Base-by-base conservation (phyloP, 2,113 vertebrate species). In the Lepidothrix coronata region DNA sequence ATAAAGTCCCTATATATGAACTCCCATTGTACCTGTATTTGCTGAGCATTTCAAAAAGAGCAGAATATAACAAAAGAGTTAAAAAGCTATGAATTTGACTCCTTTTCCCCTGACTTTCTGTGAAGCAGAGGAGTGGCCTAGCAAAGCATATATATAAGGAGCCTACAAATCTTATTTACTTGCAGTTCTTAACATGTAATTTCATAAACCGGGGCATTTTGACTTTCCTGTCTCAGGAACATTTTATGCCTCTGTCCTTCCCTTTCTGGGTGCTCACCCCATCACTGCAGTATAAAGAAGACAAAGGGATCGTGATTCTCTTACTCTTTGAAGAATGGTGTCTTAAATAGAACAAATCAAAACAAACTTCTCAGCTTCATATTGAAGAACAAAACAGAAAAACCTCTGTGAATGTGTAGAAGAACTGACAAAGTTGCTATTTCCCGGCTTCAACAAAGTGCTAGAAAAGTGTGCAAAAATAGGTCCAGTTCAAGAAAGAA, bases 401-500 rank as follows among this genome's bases (percentile, higher is more conserved):
- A 94, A 27, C 43, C 67, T 86, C 62, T 6, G 25, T 37, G 41
- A 70, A 25, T 72, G 20, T 41, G 58, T 68, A 74, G 63, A 92
- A 87, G n/a, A 92, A 82, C 17, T 46, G 65, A 85, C 8, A 55
- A 85, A 81, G 91, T 59, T 92, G 63, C 35, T 85, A 75, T 80
- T 95, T 96, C 92, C 91, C 7, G 3, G 73, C 31, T 88, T 83
- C 89, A 95, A 88, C 14, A 37, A 95, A 87, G 59, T 63, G 74
- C 67, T 31, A 88, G 70, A 54, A 76, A 89, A 85, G 6, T 37
- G 2, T 41, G 22, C 76, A 88, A 85, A 95, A 94, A 85, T 16
- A 86, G 83, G 41, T 82, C 21, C 28, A 85, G 49, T 49, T 78
- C 52, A 93, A 87, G 46, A 74, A 93, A 89, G 14, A 83, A 75